These are phyloP conservation scores for Cataglyphis livida DNA, from an alignment of 2,888 invertebrate genomes.

Conservation along the genomic window DNA sequence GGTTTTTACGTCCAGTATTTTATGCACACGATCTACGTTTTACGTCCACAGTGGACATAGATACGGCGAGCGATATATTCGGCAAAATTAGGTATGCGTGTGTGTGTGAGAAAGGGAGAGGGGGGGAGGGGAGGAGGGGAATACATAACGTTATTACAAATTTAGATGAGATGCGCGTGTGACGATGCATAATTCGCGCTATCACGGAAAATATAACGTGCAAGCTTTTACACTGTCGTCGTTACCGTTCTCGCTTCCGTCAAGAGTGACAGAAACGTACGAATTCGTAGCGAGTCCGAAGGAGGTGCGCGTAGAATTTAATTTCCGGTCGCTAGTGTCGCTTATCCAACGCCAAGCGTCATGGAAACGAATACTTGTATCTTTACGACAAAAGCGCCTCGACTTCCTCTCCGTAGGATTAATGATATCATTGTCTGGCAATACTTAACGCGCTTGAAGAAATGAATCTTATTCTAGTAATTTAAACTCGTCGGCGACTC, in stretches of 20 bases:
- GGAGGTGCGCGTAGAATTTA: constrained; percentile 72
- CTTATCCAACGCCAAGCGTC: constrained; percentile 38
- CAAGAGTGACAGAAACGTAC: constrained; percentile 41
- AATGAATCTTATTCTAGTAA: constrained; percentile 29
- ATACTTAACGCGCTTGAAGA: constrained; percentile 32
- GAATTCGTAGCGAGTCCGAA: constrained; percentile 59
- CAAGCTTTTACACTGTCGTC: constrained; percentile 32
- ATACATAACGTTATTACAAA: constrained; percentile 41
- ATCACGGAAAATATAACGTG: constrained; percentile 42
- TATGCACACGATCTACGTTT: not conserved
- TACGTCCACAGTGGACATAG: constrained; percentile 1
- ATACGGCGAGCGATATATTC: constrained; percentile 21
- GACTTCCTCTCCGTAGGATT: constrained; percentile 39
- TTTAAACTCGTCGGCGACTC: constrained; percentile 32
- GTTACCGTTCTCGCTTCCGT: not conserved
- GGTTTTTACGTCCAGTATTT: not conserved
- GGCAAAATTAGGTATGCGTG: constrained; percentile 34
- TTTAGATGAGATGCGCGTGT: constrained; percentile 52
- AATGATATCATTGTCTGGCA: constrained; percentile 33
- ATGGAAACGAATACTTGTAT: constrained; percentile 42
- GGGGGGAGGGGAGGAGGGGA: too few species aligned
- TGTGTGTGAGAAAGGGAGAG: too few species aligned
- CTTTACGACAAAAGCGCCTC: constrained; percentile 52
- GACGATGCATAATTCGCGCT: constrained; percentile 46
- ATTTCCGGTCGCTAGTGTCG: constrained; percentile 73